A percentile compares a stretch with the other conserved stretches of the same genome.
Conservation (phyloP, 1,140 invertebrate species). For the Procambarus virginalis region DNA sequence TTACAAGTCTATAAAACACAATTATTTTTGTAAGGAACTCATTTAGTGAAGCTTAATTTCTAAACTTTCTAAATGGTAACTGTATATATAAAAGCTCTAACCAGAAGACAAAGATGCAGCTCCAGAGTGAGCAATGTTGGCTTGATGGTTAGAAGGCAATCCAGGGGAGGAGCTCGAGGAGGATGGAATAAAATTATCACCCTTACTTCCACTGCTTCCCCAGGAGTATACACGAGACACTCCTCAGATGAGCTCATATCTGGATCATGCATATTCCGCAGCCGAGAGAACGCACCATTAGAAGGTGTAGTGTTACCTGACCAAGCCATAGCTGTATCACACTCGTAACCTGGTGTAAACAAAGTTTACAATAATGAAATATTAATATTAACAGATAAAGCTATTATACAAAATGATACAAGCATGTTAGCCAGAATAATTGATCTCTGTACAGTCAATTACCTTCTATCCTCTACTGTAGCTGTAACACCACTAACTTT, state of each 20-base stretch:
- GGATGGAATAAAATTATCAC: slow-evolving; percentile 25
- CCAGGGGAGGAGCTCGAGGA: slow-evolving; percentile 19
- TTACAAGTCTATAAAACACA: too few relatives aligned
- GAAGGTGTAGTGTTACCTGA: slow-evolving; percentile 35
- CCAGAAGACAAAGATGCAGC: slow-evolving; percentile 37
- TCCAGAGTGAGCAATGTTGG: slow-evolving; percentile 49
- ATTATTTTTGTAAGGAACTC: too few relatives aligned
- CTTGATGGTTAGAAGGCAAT: slow-evolving; percentile 54
- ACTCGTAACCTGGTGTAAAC: slow-evolving; percentile 25
- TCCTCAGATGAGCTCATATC: slow-evolving; percentile 58
- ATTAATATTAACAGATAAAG: background rate
- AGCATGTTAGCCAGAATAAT: background rate
- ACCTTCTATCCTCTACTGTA: too few relatives aligned
- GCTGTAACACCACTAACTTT: background rate
- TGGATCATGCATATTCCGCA: slow-evolving; percentile 38
- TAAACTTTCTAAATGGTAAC: too few relatives aligned
- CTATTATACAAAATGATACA: background rate
- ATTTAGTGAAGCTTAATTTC: too few relatives aligned
- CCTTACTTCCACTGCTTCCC: slow-evolving; percentile 10
- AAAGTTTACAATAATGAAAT: background rate
- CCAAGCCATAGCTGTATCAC: slow-evolving; percentile 43
- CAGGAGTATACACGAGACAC: slow-evolving; percentile 44
- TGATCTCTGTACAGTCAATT: background rate
- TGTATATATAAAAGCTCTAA: slow-evolving; percentile 3
- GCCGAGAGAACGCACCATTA: slow-evolving; percentile 48